Conservation (phyloP, 2,113 vertebrate species). For the Lamprotornis superbus region DNA sequence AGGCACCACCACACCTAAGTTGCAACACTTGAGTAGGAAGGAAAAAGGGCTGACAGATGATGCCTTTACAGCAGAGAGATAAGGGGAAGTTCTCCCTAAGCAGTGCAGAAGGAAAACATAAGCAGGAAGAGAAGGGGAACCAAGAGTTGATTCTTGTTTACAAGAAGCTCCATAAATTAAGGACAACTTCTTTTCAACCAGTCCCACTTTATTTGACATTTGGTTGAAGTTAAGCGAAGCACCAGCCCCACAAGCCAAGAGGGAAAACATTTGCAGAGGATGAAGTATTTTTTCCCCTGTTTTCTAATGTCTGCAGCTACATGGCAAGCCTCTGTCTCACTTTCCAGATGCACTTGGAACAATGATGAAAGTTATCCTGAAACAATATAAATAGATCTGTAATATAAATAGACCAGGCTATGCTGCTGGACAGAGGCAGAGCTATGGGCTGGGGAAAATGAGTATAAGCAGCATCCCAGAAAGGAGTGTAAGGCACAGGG, state of each 20-base stretch:
- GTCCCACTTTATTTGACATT: neutral
- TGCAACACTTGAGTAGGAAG: neutral
- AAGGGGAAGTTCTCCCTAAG: neutral
- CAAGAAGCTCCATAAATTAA: constrained; percentile 10
- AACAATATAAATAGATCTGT: constrained; percentile 63
- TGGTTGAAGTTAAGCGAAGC: constrained; percentile 31
- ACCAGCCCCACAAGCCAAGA: neutral
- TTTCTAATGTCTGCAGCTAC: constrained; percentile 26
- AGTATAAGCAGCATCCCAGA: neutral
- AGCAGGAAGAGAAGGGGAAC: constrained; percentile 33
- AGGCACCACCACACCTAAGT: neutral
- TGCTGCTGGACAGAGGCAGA: neutral
- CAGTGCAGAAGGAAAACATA: neutral
- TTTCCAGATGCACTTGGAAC: constrained; percentile 57
- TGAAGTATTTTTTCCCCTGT: constrained; percentile 45
- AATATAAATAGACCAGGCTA: constrained; percentile 48
- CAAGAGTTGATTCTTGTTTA: constrained; percentile 5
- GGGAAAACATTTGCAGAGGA: constrained; percentile 10
- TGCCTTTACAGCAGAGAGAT: neutral
- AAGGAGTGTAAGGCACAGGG: neutral
- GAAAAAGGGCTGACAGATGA: neutral
- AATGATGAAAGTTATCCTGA: constrained; percentile 61
- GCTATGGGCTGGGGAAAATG: neutral
- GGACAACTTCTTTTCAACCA: neutral
- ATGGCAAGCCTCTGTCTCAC: neutral